A percentile compares a stretch with the other conserved stretches of the same genome.
phyloP scores from a whole-genome alignment of 2,113 vertebrate genomes.

The Anarhynchus alexandrinus region DNA sequence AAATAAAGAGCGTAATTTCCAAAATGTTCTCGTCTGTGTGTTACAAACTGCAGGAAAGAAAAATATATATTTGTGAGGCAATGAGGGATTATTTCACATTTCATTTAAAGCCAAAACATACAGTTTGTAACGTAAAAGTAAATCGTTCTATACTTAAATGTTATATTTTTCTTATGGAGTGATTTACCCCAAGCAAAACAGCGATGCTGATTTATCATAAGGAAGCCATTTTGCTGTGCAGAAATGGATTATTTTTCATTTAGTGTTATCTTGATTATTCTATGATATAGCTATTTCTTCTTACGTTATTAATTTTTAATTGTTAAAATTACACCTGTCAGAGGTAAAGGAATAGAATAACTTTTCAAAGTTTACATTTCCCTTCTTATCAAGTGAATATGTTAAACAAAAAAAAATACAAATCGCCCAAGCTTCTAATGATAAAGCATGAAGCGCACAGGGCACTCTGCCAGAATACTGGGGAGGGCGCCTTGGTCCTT shows the following conservation, averaged over 20 bases:
- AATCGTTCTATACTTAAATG: constrained; percentile 43
- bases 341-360: not conserved
- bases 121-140: constrained; percentile 19
- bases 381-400: constrained; percentile 9
- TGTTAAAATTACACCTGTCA: constrained; percentile 31
- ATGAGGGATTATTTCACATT: constrained; percentile 36
- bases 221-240: constrained; percentile 29
- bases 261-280: constrained; percentile 51
- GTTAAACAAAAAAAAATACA: not conserved
- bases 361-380: constrained; percentile 19
- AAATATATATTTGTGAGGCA: not conserved
- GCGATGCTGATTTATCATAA: constrained; percentile 49
- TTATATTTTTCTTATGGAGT: constrained; percentile 37
- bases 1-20: not conserved
- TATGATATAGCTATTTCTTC: constrained; percentile 43
- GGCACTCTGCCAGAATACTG: not conserved
- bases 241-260: constrained; percentile 29
- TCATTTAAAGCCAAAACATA: constrained; percentile 36
- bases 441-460: not conserved
- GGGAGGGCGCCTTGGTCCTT: not conserved
- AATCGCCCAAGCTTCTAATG: not conserved
- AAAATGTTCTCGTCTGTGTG: constrained; percentile 22
- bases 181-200: constrained; percentile 48
- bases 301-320: constrained; percentile 33
- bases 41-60: constrained; percentile 18